A percentile compares a stretch with the other conserved stretches of the same genome.
Conservation (phyloP, 1,140 invertebrate species). For the Caligus rogercresseyi region DNA sequence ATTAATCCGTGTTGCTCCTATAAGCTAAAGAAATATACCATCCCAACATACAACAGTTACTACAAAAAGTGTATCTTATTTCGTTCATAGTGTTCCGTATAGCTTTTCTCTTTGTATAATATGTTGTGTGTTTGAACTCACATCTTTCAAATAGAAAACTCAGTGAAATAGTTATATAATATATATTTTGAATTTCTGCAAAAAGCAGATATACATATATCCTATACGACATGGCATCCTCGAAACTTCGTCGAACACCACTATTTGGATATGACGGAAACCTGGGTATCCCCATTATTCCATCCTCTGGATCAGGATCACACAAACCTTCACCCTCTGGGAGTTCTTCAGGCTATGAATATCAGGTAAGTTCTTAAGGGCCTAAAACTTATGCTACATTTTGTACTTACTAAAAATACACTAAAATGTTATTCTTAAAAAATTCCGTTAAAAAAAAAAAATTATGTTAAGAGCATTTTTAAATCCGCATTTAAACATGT, state of each 20-base stretch:
- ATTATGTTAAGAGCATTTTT: no score
- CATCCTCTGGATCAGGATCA: conserved; percentile 21
- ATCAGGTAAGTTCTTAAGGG: conserved; percentile 23
- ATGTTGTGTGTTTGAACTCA: neutral
- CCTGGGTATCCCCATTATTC: conserved; percentile 24
- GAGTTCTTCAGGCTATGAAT: conserved; percentile 3
- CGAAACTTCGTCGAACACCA: conserved; percentile 30
- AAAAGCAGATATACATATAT: neutral
- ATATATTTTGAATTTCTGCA: neutral
- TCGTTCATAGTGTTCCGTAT: neutral
- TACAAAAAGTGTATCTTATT: neutral
- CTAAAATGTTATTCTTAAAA: no score
- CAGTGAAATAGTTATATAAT: neutral
- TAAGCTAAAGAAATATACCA: neutral
- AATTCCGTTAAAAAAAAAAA: no score
- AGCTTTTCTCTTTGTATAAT: neutral
- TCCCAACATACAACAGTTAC: neutral
- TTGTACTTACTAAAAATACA: no score
- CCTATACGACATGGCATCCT: conserved; percentile 23
- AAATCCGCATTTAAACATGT: no score
- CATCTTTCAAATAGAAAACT: neutral
- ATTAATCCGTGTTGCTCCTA: neutral
- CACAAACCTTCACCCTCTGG: neutral
- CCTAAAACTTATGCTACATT: no score
- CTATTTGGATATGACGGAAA: conserved; percentile 28